Conservation (phyloP, 2,888 invertebrate species). For the Griposia aprilina region DNA sequence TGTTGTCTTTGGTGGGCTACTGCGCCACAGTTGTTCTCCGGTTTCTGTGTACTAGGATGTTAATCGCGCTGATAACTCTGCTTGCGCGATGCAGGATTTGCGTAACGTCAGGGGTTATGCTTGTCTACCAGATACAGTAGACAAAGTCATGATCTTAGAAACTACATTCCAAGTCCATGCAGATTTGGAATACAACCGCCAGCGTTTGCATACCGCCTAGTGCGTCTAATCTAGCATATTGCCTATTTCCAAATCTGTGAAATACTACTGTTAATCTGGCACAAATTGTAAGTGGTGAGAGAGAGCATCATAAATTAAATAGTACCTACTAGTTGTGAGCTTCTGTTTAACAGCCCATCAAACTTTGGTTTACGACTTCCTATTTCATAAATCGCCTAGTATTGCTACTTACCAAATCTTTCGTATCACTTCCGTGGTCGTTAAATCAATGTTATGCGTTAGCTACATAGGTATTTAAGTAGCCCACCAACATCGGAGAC, state of each 20-base stretch:
- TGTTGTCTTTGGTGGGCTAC: not conserved
- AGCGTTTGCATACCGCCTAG: not conserved
- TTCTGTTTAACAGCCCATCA: slow-evolving; percentile 32
- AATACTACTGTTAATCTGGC: slow-evolving; percentile 11
- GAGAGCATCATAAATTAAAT: slow-evolving; percentile 31
- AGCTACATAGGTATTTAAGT: not conserved
- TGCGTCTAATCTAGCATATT: not conserved
- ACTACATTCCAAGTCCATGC: not conserved
- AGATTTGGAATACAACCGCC: not conserved
- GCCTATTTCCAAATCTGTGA: slow-evolving; percentile 7
- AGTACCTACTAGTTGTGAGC: slow-evolving; percentile 12
- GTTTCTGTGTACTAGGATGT: not conserved
- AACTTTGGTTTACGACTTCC: slow-evolving; percentile 44
- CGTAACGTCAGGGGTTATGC: not conserved
- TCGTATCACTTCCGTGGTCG: slow-evolving; percentile 7
- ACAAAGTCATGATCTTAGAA: not conserved
- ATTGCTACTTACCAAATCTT: slow-evolving; percentile 23
- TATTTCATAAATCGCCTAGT: slow-evolving; percentile 10
- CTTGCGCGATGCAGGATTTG: not conserved
- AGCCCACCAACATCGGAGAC: too few relatives aligned
- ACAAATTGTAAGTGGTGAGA: slow-evolving; percentile 21
- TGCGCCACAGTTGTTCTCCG: not conserved
- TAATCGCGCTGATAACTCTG: not conserved
- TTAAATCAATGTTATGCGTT: not conserved
- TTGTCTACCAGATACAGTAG: not conserved